Percentiles rank a stretch among this genome's conserved stretches.
Evolutionary conservation across 2,888 invertebrate genomes (phyloP).

Genomic region (Macrophya alboannulata): DNA sequence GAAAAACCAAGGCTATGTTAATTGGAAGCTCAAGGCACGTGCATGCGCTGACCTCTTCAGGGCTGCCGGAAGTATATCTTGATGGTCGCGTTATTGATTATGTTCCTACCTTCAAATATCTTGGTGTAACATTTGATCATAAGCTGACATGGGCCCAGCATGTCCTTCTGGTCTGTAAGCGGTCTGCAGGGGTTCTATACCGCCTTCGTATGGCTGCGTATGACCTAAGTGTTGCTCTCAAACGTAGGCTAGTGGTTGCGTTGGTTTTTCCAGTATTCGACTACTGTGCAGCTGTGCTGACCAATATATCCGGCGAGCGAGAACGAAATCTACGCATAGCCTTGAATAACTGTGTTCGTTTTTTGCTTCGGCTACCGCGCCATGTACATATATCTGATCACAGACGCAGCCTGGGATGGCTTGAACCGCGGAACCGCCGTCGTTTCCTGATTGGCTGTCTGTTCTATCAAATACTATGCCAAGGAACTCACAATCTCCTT

Average conservation of each 20-base stretch:
- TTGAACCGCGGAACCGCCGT: neutral
- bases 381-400: neutral
- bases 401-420: neutral
- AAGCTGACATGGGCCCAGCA: slow-evolving; percentile 13
- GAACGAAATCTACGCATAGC: neutral
- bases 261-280: slow-evolving; percentile 36
- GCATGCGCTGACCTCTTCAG: neutral
- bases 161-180: neutral
- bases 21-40: neutral
- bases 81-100: neutral
- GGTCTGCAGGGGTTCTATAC: neutral
- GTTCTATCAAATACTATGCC: neutral
- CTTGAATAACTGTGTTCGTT: slow-evolving; percentile 4
- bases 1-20: slow-evolving; percentile 6
- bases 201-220: neutral
- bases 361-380: neutral
- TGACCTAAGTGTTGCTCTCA: neutral
- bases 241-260: neutral
- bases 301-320: neutral
- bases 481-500: neutral
- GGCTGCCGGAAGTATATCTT: neutral
- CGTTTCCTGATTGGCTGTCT: neutral
- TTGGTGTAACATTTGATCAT: neutral
- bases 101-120: neutral
- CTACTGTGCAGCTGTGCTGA: neutral